Base-by-base conservation (phyloP, 2,113 vertebrate species). In the Melospiza melodia region DNA sequence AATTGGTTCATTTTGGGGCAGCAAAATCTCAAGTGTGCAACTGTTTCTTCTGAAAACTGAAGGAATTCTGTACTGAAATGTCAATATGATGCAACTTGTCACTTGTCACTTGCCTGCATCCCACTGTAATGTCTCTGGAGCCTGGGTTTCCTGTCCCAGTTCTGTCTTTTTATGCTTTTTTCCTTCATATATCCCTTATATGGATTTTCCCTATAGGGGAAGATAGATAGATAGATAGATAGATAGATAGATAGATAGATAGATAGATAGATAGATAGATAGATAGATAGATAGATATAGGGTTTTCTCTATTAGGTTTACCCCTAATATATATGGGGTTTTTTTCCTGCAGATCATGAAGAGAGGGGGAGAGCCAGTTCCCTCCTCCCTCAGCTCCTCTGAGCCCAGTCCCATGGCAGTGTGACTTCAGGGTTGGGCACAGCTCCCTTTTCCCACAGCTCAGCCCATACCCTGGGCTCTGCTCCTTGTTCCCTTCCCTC, bases 1-100 rank as follows among this genome's bases (percentile, higher is more conserved):
- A 65, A 4, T 11, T 44, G n/a, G 35, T 33, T 71, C 21, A 27
- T 31, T 66, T 8, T 1, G 1, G 4, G 12, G 35, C 0, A 1
- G 6, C 5, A 37, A 43, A 43, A 33, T 66, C 27, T 75, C 31
- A 58, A 55, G 10, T 13, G 18, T 39, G n/a, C 44, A 44, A 63
- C 30, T 68, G 41, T 54, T 78, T 80, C 48, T 58, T 28, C 46
- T 71, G 43, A 49, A 88, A 84, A 54, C 16, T 1, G n/a, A 79
- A 67, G 65, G 5, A 55, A 73, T 89, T 87, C 44, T 61, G 12
- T 43, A 28, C 12, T 9, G 18, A 30, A 51, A 19, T 48, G 18
- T 59, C 55, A 76, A 0, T 4, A 3, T 1, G 4, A 44, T 43
- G 41, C 33, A 37, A 39, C 41, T 19, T n/a, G 27, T 58, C 39